Evolutionary conservation across 2,888 invertebrate genomes (phyloP).

Genomic region (Willowsia nigromaculata): DNA sequence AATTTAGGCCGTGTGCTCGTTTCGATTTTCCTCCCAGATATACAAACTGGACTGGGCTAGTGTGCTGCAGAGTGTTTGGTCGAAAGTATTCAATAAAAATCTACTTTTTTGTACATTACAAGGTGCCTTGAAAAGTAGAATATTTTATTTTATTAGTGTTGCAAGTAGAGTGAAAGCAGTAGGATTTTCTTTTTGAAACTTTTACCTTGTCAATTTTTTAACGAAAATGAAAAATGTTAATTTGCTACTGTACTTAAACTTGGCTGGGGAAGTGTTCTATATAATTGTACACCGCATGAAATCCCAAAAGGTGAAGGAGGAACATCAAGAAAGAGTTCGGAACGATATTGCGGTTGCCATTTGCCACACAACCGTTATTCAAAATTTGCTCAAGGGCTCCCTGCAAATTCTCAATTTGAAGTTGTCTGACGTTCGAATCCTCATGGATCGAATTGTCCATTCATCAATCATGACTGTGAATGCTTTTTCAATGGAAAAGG

Average conservation of each 20-base stretch:
- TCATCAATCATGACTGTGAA: conserved; percentile 78
- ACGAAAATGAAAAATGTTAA: conserved; percentile 74
- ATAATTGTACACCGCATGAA: conserved; percentile 78
- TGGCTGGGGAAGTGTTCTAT: conserved; percentile 78
- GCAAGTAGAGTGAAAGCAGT: not conserved
- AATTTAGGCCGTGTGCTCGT: too few species aligned
- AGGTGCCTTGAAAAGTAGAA: too few species aligned
- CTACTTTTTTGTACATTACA: too few species aligned
- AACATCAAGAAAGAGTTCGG: conserved; percentile 74
- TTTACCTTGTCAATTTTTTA: not conserved
- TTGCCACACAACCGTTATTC: conserved; percentile 74
- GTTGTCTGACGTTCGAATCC: conserved; percentile 71
- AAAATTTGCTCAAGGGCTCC: conserved; percentile 73
- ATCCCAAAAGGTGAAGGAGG: conserved; percentile 75
- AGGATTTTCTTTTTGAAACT: not conserved
- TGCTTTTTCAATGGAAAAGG: conserved; percentile 78
- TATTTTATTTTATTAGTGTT: too few species aligned
- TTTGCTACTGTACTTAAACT: conserved; percentile 76
- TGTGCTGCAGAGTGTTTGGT: too few species aligned
- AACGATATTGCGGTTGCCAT: conserved; percentile 77
- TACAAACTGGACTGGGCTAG: too few species aligned
- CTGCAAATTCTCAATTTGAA: conserved; percentile 72
- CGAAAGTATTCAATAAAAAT: not conserved
- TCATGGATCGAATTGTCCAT: conserved; percentile 76
- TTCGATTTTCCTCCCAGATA: too few species aligned